phyloP scores from a whole-genome alignment of 2,797 vertebrate genomes.

The Pantherophis alleghaniensis region DNA sequence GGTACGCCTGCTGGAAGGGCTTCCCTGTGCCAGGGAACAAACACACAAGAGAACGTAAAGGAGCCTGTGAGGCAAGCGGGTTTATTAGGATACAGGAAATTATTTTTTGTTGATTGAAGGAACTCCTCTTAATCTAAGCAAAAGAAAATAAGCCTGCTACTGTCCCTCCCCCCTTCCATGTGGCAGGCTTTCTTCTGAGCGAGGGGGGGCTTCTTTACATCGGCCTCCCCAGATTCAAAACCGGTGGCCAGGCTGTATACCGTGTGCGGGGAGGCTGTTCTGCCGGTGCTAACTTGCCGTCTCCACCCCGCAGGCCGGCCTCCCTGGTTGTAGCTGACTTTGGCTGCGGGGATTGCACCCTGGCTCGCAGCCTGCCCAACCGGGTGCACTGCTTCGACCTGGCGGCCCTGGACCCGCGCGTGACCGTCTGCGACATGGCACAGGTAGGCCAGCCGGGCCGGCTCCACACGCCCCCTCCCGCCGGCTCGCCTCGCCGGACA shows the following conservation, averaged over 20 bases:
- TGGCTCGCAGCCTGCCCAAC: constrained; percentile 84
- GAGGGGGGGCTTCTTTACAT: not conserved
- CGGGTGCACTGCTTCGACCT: constrained; percentile 91
- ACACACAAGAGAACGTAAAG: not conserved
- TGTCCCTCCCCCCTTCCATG: not conserved
- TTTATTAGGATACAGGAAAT: not conserved
- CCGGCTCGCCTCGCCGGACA: not conserved
- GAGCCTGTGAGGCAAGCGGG: not conserved
- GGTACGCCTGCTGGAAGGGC: not conserved
- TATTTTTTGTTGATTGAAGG: not conserved
- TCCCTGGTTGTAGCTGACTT: constrained; percentile 92
- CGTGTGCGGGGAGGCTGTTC: rapidly evolving
- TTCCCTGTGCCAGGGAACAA: not conserved
- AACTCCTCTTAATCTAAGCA: not conserved
- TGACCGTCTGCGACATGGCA: constrained; percentile 92
- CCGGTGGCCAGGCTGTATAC: not conserved
- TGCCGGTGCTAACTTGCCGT: not conserved
- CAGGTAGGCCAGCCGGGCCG: constrained; percentile 63
- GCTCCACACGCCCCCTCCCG: rapidly evolving
- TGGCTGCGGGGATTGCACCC: constrained; percentile 90
- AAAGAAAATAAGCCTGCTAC: not conserved
- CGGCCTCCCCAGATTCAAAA: not conserved
- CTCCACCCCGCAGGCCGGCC: constrained; percentile 70
- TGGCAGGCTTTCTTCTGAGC: not conserved
- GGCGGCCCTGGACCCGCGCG: constrained; percentile 79